Evolutionary conservation across 2,113 vertebrate species (phyloP).

Genomic region (Formicarius rufipectus): DNA sequence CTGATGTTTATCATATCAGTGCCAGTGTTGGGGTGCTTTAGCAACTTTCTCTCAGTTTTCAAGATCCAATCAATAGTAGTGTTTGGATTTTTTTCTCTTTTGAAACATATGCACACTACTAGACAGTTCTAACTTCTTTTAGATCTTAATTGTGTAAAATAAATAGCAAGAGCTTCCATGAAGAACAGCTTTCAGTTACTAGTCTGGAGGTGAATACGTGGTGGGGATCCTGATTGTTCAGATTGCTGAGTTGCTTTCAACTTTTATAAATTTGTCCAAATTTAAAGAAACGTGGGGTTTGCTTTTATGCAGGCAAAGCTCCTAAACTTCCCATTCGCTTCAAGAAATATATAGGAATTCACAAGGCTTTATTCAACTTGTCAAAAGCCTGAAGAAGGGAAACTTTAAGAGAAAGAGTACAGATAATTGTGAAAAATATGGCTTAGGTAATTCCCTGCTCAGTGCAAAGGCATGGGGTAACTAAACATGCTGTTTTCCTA

Average conservation of each 20-base stretch:
- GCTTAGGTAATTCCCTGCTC: neutral
- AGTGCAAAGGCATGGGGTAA: neutral
- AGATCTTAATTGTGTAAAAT: neutral
- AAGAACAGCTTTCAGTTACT: neutral
- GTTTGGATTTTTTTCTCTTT: neutral
- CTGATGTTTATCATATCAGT: neutral
- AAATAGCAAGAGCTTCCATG: neutral
- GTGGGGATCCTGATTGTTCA: neutral
- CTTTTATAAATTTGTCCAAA: neutral
- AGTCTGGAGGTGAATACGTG: neutral
- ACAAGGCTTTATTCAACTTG: conserved; percentile 6
- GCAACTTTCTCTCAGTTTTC: neutral
- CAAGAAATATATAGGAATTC: neutral
- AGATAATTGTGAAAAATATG: conserved; percentile 23
- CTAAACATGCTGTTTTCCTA: conserved; percentile 24
- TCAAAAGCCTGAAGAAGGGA: neutral
- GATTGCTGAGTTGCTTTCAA: neutral
- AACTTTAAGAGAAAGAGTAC: neutral
- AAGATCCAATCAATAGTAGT: neutral
- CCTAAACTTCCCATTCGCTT: neutral
- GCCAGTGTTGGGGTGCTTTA: neutral
- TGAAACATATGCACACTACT: neutral
- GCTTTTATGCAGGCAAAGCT: neutral
- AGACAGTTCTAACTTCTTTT: neutral
- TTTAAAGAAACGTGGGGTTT: neutral